A percentile compares a stretch with the other conserved stretches of the same genome.
phyloP scores from a whole-genome alignment of 2,888 invertebrate species.

The Ormyrus rosae region DNA sequence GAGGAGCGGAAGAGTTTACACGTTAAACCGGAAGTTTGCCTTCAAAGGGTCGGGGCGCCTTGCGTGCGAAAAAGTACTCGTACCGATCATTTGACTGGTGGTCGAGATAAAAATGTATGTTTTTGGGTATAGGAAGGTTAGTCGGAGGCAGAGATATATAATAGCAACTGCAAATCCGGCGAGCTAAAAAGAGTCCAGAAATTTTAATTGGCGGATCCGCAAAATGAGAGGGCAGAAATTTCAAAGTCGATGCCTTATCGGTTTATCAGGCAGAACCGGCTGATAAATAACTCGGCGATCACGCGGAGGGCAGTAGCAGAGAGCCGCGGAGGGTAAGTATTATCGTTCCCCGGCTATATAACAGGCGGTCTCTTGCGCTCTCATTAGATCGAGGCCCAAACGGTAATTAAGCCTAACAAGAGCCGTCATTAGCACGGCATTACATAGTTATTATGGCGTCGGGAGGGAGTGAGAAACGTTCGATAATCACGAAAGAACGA shows the following conservation, averaged over 20 bases:
- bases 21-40: too few species aligned
- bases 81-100: too few species aligned
- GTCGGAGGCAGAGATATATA: too few species aligned
- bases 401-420: slow-evolving; percentile 64
- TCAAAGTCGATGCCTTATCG: slow-evolving; percentile 35
- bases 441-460: slow-evolving; percentile 66
- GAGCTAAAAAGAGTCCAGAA: neutral
- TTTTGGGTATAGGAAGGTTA: too few species aligned
- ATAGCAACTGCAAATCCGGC: too few species aligned
- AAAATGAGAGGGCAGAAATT: neutral
- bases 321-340: slow-evolving; percentile 19
- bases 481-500: slow-evolving; percentile 59
- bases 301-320: neutral
- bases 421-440: slow-evolving; percentile 65
- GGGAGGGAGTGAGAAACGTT: slow-evolving; percentile 58
- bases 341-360: slow-evolving; percentile 31
- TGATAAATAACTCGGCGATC: slow-evolving; percentile 37
- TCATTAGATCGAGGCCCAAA: slow-evolving; percentile 59
- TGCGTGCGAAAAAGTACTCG: too few species aligned
- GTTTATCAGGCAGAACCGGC: slow-evolving; percentile 18
- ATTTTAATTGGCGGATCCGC: neutral
- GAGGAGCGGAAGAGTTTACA: too few species aligned
- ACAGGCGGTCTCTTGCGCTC: neutral
- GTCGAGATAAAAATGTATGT: too few species aligned
- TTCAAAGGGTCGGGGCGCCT: too few species aligned